phyloP scores from a whole-genome alignment of 2,113 vertebrate species.

The Megaptera novaeangliae region DNA sequence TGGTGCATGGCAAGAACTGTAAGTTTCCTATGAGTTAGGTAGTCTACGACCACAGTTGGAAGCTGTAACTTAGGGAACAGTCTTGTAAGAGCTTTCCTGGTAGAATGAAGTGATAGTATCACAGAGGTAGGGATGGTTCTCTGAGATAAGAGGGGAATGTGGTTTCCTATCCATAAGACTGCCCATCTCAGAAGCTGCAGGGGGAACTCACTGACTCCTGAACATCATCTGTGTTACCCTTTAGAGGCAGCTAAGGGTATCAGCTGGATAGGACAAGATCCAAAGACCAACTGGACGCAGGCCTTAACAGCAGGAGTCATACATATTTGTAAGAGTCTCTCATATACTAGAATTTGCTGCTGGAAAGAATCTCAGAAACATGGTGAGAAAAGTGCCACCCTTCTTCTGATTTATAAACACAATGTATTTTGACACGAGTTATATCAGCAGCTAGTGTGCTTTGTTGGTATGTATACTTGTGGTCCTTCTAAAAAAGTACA shows the following conservation, averaged over 20 bases:
- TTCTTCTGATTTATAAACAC: background rate
- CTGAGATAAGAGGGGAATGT: background rate
- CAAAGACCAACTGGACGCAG: background rate
- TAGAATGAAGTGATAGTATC: background rate
- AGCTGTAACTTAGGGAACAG: background rate
- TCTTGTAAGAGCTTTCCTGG: background rate
- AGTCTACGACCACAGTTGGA: rapidly evolving
- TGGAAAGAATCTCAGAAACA: background rate
- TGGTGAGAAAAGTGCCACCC: background rate
- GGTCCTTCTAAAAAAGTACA: background rate
- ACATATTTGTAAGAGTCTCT: background rate
- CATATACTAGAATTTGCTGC: background rate
- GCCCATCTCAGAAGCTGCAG: background rate
- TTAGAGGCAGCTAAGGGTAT: background rate
- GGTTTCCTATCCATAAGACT: background rate
- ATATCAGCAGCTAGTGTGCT: background rate
- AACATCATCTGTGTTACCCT: background rate
- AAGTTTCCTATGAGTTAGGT: background rate
- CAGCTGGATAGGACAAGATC: background rate
- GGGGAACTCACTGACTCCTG: background rate
- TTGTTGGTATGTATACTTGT: background rate
- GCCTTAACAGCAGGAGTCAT: background rate
- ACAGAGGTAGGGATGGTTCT: background rate
- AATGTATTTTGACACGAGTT: background rate
- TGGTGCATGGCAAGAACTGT: background rate